Evolutionary conservation across 35 echinoderm and acorn worm genomes (phyloP).

Genomic region (Ptychodera flava): DNA sequence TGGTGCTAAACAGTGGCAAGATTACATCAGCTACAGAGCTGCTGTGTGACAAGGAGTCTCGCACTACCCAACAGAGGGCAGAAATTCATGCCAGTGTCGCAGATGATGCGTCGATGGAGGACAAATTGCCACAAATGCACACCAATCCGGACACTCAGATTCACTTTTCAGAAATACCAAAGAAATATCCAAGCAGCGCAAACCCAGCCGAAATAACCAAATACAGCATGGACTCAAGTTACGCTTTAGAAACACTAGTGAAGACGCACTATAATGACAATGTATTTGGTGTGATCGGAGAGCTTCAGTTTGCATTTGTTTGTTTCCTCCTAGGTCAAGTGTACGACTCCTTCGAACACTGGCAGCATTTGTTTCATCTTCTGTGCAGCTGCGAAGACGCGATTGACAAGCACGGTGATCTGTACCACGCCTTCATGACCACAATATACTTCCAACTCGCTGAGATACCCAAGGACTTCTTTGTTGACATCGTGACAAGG

Average conservation of each 20-base stretch:
- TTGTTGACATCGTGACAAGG: conserved; percentile 86
- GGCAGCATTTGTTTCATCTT: conserved; percentile 79
- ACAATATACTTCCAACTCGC: conserved; percentile 82
- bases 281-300: conserved; percentile 40
- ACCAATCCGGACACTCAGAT: conserved; percentile 66
- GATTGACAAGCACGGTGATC: conserved; percentile 30
- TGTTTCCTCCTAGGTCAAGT: conserved; percentile 98
- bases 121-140: conserved; percentile 88
- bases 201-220: conserved; percentile 73
- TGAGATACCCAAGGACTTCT: conserved; percentile 92
- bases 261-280: conserved; percentile 34
- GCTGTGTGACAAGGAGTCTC: conserved; percentile 52
- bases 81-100: conserved; percentile 24
- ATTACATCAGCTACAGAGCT: conserved; percentile 85
- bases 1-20: conserved; percentile 51
- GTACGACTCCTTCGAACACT: conserved; percentile 94
- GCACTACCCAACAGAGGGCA: conserved; percentile 65
- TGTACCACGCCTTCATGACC: conserved; percentile 62
- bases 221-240: conserved; percentile 77
- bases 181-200: conserved; percentile 72
- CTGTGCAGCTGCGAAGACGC: conserved; percentile 76
- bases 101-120: conserved; percentile 28
- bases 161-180: conserved; percentile 69
- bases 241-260: conserved; percentile 40
- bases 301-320: conserved; percentile 91